Evolutionary conservation across 2,797 vertebrate genomes (phyloP), one percentile per base, ranked within the genome.

Genomic region (Lates japonicus): DNA sequence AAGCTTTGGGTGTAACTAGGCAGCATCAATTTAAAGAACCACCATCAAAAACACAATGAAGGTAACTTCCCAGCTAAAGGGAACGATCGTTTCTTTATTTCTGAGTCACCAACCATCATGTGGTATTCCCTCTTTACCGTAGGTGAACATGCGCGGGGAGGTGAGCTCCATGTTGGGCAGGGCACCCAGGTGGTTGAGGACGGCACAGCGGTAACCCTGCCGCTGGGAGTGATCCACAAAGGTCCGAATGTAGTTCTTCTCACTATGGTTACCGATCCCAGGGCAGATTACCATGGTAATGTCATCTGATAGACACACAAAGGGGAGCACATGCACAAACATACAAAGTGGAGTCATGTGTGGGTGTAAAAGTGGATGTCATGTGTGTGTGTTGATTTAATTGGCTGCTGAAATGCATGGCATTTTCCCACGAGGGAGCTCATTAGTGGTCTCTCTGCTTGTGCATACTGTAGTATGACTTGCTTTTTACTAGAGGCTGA

Each of bases 251-350:
- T 99, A 99, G 85, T 97, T 97, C 92, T 98, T 98, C 92, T 98
- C 97, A 10, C 98, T 99, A 94, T 99, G 98, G 94, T 99, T 99
- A 82, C 97, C 97, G 51, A 99, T 98, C 84, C 98, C 98, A 3
- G 98, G 98, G 86, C 98, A 99, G 93, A 99, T 99, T 66, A 98
- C 97, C 97, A 99, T 98, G 64, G 97, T 99, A 84, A 99, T 86
- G 67, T 98, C 97, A 81, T 96, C 98, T 99, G 91, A 86, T 67
- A 79, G 1, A 64, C 37, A 78, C 42, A 84, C 44, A 88, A 66
- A 25, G 59, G 35, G n/a, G 42, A 72, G 52, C 35, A 77, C 42
- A 39, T 48, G 48, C 71, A 73, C 46, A 71, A 68, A 75, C 78
- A 73, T 42, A 66, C 39, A 79, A 83, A 82, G 58, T 63, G 60